Evolutionary conservation across 2,113 vertebrate species (phyloP).

Genomic region (Motacilla alba): DNA sequence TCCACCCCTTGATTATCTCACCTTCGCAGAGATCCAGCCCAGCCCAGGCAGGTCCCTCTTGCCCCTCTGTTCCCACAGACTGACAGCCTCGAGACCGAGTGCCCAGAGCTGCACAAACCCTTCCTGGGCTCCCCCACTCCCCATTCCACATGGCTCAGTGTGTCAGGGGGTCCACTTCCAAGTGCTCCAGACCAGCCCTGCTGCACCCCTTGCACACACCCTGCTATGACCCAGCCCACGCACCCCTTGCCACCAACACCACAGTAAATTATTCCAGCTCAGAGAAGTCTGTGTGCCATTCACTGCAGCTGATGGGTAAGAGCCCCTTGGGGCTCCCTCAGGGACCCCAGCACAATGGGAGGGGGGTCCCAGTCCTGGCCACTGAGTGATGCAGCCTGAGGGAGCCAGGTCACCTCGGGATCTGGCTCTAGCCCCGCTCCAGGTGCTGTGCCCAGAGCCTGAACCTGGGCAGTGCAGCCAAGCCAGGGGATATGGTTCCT

Average conservation of each 20-base stretch:
- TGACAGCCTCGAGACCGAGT: neutral
- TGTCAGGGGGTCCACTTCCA: neutral
- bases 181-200: neutral
- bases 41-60: neutral
- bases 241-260: neutral
- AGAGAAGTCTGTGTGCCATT: neutral
- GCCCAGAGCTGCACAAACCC: neutral
- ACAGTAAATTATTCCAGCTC: slow-evolving; percentile 20
- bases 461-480: neutral
- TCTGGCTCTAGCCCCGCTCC: neutral
- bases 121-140: neutral
- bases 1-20: neutral
- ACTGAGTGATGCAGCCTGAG: neutral
- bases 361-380: neutral
- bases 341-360: neutral
- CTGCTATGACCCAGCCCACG: neutral
- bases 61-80: neutral
- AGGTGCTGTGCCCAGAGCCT: neutral
- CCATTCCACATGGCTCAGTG: neutral
- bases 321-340: neutral
- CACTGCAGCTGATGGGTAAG: neutral
- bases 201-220: neutral
- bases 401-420: fast-evolving
- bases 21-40: neutral
- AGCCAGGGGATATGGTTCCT: neutral